Evolutionary conservation across 2,888 invertebrate genomes (phyloP).

Genomic region (Epistrophe grossulariae): DNA sequence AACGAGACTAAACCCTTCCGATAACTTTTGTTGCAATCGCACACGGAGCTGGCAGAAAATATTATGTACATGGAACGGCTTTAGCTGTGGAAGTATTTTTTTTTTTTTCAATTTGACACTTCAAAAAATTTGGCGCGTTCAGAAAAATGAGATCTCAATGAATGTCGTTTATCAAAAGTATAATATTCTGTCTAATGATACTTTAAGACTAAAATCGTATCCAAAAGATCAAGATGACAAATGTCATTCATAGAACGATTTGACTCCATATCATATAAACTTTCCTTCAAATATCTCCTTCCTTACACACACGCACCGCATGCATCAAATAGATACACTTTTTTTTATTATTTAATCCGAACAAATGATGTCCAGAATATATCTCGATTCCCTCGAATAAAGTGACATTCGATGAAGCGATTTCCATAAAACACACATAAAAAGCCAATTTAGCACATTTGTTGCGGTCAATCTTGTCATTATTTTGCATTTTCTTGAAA

Average conservation of each 20-base stretch:
- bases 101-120: too few species aligned
- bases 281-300: background rate
- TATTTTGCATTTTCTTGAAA: conserved; percentile 62
- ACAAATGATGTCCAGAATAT: conserved; percentile 70
- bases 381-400: conserved; percentile 55
- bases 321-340: conserved; percentile 75
- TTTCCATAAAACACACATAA: conserved; percentile 82
- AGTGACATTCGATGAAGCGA: conserved; percentile 78
- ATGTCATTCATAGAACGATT: conserved; percentile 30
- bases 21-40: too few species aligned
- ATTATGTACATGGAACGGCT: too few species aligned
- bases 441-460: conserved; percentile 81
- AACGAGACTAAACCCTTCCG: too few species aligned
- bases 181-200: background rate
- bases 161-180: background rate
- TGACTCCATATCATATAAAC: background rate
- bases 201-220: conserved; percentile 29
- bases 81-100: too few species aligned
- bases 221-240: conserved; percentile 53
- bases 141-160: too few species aligned
- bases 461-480: conserved; percentile 79
- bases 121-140: too few species aligned
- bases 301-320: conserved; percentile 63
- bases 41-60: too few species aligned
- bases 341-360: conserved; percentile 77